These are phyloP conservation scores for Rana temporaria DNA, from an alignment of 2,113 vertebrate genomes.

Conservation along the genomic window DNA sequence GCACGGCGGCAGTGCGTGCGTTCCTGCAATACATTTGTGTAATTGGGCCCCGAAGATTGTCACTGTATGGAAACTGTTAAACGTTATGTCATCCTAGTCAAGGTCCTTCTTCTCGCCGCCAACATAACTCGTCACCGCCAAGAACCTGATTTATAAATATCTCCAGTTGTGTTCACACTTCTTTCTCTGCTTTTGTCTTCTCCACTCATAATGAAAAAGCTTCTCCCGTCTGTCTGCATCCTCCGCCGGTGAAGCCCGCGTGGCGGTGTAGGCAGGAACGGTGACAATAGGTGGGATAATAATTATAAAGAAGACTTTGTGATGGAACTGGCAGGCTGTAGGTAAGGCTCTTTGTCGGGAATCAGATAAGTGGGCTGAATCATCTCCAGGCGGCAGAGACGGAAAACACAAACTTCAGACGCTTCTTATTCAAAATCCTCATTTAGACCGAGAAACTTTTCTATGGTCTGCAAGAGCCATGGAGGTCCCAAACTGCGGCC, in stretches of 20 bases:
- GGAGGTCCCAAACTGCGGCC: no score
- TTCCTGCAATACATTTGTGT: no score
- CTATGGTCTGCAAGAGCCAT: background rate
- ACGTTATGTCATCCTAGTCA: no score
- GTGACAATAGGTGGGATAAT: background rate
- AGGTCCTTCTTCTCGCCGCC: no score
- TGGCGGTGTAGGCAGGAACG: background rate
- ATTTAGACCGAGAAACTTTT: background rate
- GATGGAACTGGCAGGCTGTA: background rate
- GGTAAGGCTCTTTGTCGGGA: slow-evolving; percentile 1
- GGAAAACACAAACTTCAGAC: background rate
- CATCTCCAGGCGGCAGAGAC: background rate
- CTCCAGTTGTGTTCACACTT: background rate
- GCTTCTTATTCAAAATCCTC: background rate
- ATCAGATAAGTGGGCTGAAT: slow-evolving; percentile 6
- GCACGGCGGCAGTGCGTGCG: no score
- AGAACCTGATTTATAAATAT: background rate
- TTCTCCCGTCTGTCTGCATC: background rate
- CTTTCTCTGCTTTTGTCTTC: background rate
- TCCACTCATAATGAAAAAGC: background rate
- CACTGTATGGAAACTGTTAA: no score
- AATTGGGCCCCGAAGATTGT: no score
- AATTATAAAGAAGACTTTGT: background rate
- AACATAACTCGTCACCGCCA: no score
- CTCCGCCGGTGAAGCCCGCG: no score